Evolutionary conservation across 2,888 invertebrate genomes (phyloP), one percentile per base, ranked within the genome.

Genomic region (Pecten maximus): DNA sequence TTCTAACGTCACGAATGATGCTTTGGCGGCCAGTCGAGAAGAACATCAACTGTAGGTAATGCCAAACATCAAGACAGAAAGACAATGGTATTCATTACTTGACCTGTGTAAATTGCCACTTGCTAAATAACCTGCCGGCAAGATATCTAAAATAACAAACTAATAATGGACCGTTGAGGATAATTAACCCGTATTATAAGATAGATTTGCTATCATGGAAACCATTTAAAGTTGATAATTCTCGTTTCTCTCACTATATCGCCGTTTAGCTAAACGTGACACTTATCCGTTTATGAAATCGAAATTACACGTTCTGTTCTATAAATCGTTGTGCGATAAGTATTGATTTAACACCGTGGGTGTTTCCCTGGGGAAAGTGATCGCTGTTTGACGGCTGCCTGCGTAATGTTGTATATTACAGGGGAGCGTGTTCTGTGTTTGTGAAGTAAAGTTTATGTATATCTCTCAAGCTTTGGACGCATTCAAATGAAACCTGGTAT

Each of bases 271-370:
- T 35, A 74, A 74, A 35, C 74, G 74, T 74, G 28, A 74, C 19
- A 74, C 23, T 74, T 35, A 74, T 28, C 28, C 74, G 74, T 28
- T 74, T 74, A 74, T 74, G 74, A 74, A 74, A 74, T 74, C 35
- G 74, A 74, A 74, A 74, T 74, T 4, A 74, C 74, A 35, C 12
- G 28, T 74, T 74, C 28, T 28, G 35, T 74, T 74, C 4, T 23
- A 15, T 74, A 74, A 35, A 74, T 74, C 35, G 16, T 74, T 35
- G 74, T 10, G 74, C 6, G 19, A n/a, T n/a, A 54, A 35, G 23
- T 74, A 74, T 74, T 35, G 74, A 74, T 74, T 74, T 35, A 28
- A 74, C 15, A 74, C 74, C 6, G n/a, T n/a, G 60, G 23, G 60
- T 60, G 60, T 60, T 48, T 48, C 19, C 48, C 12, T 48, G 19